Evolutionary conservation across 2,797 vertebrate species (phyloP), one percentile per base, ranked within the genome.

Genomic region (Trachops cirrhosus): DNA sequence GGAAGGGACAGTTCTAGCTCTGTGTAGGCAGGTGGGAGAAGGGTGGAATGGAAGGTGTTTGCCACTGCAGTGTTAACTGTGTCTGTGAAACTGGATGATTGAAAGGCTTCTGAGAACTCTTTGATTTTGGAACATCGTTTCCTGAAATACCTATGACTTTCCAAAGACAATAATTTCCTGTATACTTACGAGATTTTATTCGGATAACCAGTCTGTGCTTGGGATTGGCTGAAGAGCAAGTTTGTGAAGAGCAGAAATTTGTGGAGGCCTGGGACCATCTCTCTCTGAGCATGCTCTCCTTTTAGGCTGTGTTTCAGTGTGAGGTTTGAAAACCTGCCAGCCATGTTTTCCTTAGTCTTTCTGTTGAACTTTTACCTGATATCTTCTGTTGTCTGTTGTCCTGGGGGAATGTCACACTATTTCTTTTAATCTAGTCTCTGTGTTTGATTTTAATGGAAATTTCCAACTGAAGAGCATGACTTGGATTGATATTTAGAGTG

Each of bases 401-500:
- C 79, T 48, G 68, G 26, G 88, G 54, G n/a, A 88, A 88, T 95
- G 84, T 86, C 70, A 57, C 39, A 54, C 37, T n/a, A 0, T 78
- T 93, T 70, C 29, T 77, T 82, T 78, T 15, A 71, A 74, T 78
- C 52, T 67, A 73, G 67, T 73, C 29, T 37, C n/a, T 46, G 10
- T 44, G 4, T 96, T 95, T 89, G 22, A 14, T 89, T 93, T 96
- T 86, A 91, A 74, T 75, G 79, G 92, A 96, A 90, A 93, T 96
- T 95, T 96, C 84, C 59, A 62, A 41, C 41, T 7, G 19, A 62
- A 39, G 4, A 3, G 34, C 91, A 88, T 41, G 46, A 7, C 48
- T 83, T 96, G 41, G 22, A 75, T 83, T 93, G 29, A 41, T 89
- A 34, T 77, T 92, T 39, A 73, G 37, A 87, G 29, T 46, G 16